These are phyloP conservation scores for Helicolenus hilgendorfi DNA, from an alignment of 2,797 vertebrate species.

Conservation along the genomic window DNA sequence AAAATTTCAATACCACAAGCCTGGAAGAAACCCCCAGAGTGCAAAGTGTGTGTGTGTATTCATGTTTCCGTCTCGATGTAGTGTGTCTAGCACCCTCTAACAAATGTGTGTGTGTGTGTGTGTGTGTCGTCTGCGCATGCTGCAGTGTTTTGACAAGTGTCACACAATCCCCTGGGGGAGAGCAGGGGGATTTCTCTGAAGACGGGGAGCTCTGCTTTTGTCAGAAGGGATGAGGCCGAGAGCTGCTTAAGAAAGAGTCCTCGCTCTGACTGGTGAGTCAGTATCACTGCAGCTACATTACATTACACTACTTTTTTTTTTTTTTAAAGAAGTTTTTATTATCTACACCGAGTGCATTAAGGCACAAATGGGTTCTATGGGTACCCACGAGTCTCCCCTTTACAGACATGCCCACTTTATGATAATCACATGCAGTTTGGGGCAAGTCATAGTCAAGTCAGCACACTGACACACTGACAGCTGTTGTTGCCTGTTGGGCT, in stretches of 20 bases:
- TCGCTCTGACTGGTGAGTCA: neutral
- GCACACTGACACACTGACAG: too few relatives aligned
- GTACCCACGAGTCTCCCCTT: too few relatives aligned
- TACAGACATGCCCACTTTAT: too few relatives aligned
- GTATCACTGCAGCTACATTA: neutral
- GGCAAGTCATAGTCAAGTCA: too few relatives aligned
- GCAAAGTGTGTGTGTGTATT: constrained; percentile 18
- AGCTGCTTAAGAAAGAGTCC: constrained; percentile 11
- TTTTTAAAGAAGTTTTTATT: neutral
- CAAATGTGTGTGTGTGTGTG: constrained; percentile 18
- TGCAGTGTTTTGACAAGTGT: constrained; percentile 62
- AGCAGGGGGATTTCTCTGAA: constrained; percentile 41
- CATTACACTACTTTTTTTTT: neutral
- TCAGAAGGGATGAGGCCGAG: constrained; percentile 18
- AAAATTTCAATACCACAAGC: constrained; percentile 15
- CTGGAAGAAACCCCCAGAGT: constrained; percentile 20
- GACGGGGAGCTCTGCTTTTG: constrained; percentile 48
- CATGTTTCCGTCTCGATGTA: constrained; percentile 17
- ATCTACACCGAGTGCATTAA: neutral
- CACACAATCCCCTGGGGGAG: constrained; percentile 36
- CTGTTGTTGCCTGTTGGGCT: too few relatives aligned
- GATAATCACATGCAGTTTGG: too few relatives aligned
- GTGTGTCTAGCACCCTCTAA: constrained; percentile 24
- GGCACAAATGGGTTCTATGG: neutral
- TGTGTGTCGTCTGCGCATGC: neutral